Evolutionary conservation across 2,797 vertebrate genomes (phyloP), one percentile per base, ranked within the genome.

Genomic region (Gila robusta): DNA sequence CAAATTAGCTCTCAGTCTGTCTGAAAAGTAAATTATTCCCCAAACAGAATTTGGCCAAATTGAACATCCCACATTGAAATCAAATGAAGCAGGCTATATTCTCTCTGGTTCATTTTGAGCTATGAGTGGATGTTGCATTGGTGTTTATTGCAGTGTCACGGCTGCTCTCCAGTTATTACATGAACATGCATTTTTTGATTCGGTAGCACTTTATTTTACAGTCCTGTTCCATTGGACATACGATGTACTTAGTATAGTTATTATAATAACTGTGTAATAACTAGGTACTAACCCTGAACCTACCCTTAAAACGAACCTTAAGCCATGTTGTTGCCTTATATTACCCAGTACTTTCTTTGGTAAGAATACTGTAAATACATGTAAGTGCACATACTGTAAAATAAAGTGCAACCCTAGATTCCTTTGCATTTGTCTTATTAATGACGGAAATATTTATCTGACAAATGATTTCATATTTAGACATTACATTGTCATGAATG

Each of bases 11-110:
- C 77, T 81, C 82, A 26, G 64, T 56, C 73, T 47, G n/a, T 39
- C 78, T 80, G 70, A 69, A 74, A 56, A 84, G 72, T 74, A 47
- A 81, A 81, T 87, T 44, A 73, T 73, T 69, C 76, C 19, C 70
- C 6, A 67, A 84, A 59, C 71, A 80, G 77, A 80, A 87, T 76
- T 59, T 37, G 39, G 59, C 54, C 14, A 28, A 64, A 83, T 49
- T 74, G 59, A 79, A 47, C 5, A 21, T 49, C 59, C 82, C 59
- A 76, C 59, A 37, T 54, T 44, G n/a, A 67, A 81, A 80, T 80
- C 54, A 44, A 62, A 87, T 84, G 35, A 83, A 80, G 76, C 47
- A 26, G 59, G 37, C 69, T 76, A 19, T 37, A 35, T 56, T 80
- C 32, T 69, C 44, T 67, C 66, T 28, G 54, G 32, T 62, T 83